Conservation (phyloP, 37 sponge, comb jelly and placozoan species). For the Crambe crambe region DNA sequence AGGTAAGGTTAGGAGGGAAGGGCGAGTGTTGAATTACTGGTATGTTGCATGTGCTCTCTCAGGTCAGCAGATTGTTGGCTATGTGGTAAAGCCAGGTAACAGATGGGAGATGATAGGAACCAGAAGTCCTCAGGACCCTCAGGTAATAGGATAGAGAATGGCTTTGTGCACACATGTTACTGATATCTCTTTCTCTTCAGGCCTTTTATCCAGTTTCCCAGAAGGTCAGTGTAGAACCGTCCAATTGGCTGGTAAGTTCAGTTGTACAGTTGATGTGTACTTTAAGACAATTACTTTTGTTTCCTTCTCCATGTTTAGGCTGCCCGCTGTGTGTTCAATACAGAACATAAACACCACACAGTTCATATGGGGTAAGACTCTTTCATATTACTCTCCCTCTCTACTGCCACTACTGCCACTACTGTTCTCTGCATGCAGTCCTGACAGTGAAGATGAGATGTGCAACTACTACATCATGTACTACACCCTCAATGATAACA, state of each 20-base stretch:
- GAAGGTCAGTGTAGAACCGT: constrained; percentile 12
- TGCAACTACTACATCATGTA: constrained; percentile 99
- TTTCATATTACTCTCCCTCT: not conserved
- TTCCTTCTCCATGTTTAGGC: too few relatives aligned
- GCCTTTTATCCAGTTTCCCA: constrained; percentile 57
- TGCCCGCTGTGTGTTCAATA: constrained; percentile 57
- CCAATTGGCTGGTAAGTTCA: constrained; percentile 51
- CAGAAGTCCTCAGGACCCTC: constrained; percentile 83
- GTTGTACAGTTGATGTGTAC: not conserved
- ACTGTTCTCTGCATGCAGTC: constrained; percentile 19
- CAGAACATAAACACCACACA: not conserved
- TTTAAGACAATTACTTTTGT: not conserved
- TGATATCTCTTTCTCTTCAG: not conserved
- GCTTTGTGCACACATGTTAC: not conserved
- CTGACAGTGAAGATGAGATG: constrained; percentile 87
- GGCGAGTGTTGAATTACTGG: not conserved
- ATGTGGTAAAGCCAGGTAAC: constrained; percentile 20
- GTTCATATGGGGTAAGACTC: constrained; percentile 64
- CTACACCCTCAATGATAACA: constrained; percentile 54
- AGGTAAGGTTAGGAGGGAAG: constrained; percentile 43
- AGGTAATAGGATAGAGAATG: constrained; percentile 36
- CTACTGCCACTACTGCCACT: not conserved
- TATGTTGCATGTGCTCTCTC: not conserved
- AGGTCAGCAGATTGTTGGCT: constrained; percentile 68
- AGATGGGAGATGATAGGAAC: constrained; percentile 72